Percentiles rank a stretch among this genome's conserved stretches.
phyloP scores from a whole-genome alignment of 1,140 invertebrate species.

The Drosophila pseudoobscura region DNA sequence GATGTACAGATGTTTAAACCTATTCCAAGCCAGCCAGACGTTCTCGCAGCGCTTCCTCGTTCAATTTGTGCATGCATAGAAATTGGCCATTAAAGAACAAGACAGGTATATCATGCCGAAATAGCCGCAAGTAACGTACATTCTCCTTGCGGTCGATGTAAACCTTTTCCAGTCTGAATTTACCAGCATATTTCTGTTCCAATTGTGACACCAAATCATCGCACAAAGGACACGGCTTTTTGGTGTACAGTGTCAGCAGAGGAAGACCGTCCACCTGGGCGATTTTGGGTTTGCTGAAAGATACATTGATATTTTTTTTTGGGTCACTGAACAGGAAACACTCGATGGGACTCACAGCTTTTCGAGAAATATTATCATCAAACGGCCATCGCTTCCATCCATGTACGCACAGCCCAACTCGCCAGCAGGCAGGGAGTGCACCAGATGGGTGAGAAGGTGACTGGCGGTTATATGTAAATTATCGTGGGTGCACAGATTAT shows the following conservation, averaged over 20 bases:
- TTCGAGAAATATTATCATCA: slow-evolving; percentile 45
- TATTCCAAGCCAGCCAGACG: slow-evolving; percentile 76
- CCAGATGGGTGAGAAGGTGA: slow-evolving; percentile 95
- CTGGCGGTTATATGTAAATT: slow-evolving; percentile 98
- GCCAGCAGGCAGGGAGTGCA: slow-evolving; percentile 93
- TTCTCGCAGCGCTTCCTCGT: slow-evolving; percentile 85
- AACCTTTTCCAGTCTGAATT: slow-evolving; percentile 88
- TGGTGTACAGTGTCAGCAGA: slow-evolving; percentile 91
- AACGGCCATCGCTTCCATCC: slow-evolving; percentile 21
- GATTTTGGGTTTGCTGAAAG: slow-evolving; percentile 38
- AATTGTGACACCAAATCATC: slow-evolving; percentile 90
- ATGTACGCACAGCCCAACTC: slow-evolving; percentile 92
- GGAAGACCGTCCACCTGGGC: slow-evolving; percentile 62
- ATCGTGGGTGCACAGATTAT: slow-evolving; percentile 95
- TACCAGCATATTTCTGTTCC: slow-evolving; percentile 85
- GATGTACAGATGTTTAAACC: not conserved
- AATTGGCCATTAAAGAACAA: slow-evolving; percentile 92
- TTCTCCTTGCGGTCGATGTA: slow-evolving; percentile 91
- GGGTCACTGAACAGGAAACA: not conserved
- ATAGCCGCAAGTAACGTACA: slow-evolving; percentile 89
- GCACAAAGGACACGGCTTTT: slow-evolving; percentile 91
- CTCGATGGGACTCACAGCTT: slow-evolving; percentile 48
- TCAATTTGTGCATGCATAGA: slow-evolving; percentile 92
- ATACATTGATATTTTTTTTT: not conserved
- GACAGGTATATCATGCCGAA: slow-evolving; percentile 93